Percentiles rank a stretch among this genome's conserved stretches.
Evolutionary conservation across 1,140 invertebrate genomes (phyloP).

Genomic region (Zaprionus capensis): DNA sequence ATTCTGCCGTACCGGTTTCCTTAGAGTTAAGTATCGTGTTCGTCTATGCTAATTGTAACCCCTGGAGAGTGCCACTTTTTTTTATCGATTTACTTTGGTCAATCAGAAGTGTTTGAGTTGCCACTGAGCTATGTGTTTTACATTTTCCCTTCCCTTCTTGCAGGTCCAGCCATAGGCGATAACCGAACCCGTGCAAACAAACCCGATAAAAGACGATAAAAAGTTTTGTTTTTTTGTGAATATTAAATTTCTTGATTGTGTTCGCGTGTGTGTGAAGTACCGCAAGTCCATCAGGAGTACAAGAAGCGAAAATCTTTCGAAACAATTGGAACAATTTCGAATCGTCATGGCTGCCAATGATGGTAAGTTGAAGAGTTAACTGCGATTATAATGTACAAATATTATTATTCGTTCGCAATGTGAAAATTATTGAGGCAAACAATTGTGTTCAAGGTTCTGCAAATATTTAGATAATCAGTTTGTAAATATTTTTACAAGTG

Average conservation of each 20-base stretch:
- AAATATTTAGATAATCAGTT: conserved; percentile 76
- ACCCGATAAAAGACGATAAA: neutral
- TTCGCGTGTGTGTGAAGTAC: neutral
- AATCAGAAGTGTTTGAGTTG: neutral
- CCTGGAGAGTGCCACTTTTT: neutral
- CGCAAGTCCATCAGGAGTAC: neutral
- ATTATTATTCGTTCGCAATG: neutral
- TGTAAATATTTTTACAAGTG: conserved; percentile 81
- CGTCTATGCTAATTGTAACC: neutral
- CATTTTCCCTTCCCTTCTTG: conserved; percentile 4
- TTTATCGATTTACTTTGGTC: conserved; percentile 2
- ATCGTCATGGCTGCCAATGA: conserved; percentile 2
- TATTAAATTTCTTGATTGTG: neutral
- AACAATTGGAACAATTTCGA: neutral
- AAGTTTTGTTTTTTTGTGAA: neutral
- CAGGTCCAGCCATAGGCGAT: conserved; percentile 1
- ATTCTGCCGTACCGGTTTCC: neutral
- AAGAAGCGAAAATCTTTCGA: neutral
- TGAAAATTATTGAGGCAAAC: conserved; percentile 20
- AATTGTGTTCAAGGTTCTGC: conserved; percentile 34
- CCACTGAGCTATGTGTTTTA: conserved; percentile 5
- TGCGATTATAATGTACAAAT: conserved; percentile 34
- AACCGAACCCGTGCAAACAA: neutral
- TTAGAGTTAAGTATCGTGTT: neutral
- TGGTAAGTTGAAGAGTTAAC: conserved; percentile 36